Conservation (phyloP, 2,888 invertebrate species). For the Nasonia oneida region DNA sequence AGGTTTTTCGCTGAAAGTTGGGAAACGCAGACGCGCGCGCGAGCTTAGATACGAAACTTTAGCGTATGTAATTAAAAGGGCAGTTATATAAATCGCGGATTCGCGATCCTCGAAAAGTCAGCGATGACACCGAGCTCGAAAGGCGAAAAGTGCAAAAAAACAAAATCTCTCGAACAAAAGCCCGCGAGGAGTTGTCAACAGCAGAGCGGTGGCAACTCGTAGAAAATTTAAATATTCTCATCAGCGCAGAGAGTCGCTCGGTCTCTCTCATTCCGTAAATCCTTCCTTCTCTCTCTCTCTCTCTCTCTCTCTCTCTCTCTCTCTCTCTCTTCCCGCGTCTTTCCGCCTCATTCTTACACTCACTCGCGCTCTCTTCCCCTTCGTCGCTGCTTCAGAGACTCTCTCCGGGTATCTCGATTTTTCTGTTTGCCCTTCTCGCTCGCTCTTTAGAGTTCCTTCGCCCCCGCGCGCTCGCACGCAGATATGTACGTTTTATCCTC, state of each 20-base stretch:
- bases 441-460: slow-evolving; percentile 60
- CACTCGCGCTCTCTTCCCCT: slow-evolving; percentile 3
- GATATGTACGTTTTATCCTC: slow-evolving; percentile 56
- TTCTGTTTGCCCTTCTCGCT: slow-evolving; percentile 56
- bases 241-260: slow-evolving; percentile 29
- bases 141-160: neutral
- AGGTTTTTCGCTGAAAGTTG: neutral
- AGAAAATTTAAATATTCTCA: slow-evolving; percentile 54
- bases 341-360: slow-evolving; percentile 54
- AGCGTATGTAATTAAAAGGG: neutral
- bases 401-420: slow-evolving; percentile 58
- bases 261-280: slow-evolving; percentile 49
- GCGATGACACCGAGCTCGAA: neutral
- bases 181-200: slow-evolving; percentile 4
- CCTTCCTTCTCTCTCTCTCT: slow-evolving; percentile 20
- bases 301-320: too few species aligned
- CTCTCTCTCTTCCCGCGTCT: slow-evolving; percentile 22
- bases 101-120: too few species aligned
- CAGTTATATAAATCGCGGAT: neutral
- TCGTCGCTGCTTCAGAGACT: neutral
- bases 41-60: too few species aligned
- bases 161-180: neutral
- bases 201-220: neutral
- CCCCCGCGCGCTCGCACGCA: slow-evolving; percentile 51
- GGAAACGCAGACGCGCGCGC: neutral